These are phyloP conservation scores for Procambarus virginalis DNA, from an alignment of 1,140 invertebrate species.

Conservation along the genomic window DNA sequence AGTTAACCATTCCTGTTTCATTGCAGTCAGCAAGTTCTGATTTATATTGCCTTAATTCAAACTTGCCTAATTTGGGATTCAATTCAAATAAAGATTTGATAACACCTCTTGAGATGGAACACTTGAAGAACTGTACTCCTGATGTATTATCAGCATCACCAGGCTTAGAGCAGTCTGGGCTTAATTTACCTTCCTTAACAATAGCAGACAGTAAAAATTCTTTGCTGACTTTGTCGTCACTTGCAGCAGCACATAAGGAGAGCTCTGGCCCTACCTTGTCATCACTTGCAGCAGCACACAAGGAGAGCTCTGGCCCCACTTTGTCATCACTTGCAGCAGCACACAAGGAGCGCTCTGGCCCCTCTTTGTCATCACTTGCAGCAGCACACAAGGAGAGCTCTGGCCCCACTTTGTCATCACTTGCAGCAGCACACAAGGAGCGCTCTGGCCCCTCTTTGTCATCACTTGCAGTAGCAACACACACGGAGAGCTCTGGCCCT, in stretches of 20 bases:
- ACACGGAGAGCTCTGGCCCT: neutral
- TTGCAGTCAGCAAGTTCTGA: neutral
- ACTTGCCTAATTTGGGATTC: neutral
- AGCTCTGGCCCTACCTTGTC: neutral
- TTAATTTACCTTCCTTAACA: neutral
- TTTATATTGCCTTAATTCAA: neutral
- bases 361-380: neutral
- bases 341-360: neutral
- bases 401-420: neutral
- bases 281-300: neutral
- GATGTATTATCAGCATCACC: neutral
- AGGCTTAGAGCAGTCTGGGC: neutral
- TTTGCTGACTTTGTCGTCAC: neutral
- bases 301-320: neutral
- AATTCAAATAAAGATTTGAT: neutral
- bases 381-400: neutral
- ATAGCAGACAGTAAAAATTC: neutral
- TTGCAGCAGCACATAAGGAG: neutral
- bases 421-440: neutral
- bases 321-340: constrained; percentile 12
- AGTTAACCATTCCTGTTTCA: neutral
- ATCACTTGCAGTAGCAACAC: neutral
- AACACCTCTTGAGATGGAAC: neutral
- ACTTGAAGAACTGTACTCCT: neutral
- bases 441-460: neutral